Percentiles rank a stretch among this genome's conserved stretches.
Evolutionary conservation across 2,113 vertebrate genomes (phyloP).

Genomic region (Thalassarche chlororhynchos): DNA sequence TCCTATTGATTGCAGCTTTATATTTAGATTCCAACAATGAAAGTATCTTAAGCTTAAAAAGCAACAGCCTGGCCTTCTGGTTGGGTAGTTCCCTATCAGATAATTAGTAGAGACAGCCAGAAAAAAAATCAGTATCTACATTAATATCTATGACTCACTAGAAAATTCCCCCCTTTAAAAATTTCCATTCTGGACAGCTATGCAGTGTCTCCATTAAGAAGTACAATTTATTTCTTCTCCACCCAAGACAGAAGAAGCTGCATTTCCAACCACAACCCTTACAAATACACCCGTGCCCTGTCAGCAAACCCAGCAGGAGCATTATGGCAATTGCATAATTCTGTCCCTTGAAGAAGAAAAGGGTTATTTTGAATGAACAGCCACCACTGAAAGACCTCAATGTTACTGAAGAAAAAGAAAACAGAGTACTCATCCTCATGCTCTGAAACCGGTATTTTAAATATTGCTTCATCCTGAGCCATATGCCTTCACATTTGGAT

Average conservation of each 20-base stretch:
- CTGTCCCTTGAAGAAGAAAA: background rate
- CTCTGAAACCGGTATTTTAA: background rate
- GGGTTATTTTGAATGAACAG: background rate
- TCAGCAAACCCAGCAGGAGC: background rate
- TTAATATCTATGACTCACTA: background rate
- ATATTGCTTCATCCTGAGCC: background rate
- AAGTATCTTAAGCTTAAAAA: background rate
- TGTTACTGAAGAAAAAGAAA: background rate
- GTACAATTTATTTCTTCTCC: background rate
- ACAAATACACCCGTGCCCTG: background rate
- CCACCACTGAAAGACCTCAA: background rate
- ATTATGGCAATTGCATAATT: background rate
- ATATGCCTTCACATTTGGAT: background rate
- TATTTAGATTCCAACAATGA: background rate
- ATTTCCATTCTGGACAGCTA: background rate
- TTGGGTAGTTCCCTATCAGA: background rate
- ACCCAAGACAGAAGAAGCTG: background rate
- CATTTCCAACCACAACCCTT: background rate
- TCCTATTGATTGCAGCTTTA: constrained; percentile 20
- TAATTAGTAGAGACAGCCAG: background rate
- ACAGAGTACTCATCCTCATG: background rate
- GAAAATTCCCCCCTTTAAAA: background rate
- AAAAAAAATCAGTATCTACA: background rate
- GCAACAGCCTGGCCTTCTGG: background rate
- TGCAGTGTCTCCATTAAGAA: background rate